A percentile compares a stretch with the other conserved stretches of the same genome.
These are phyloP conservation scores for Lipotes vexillifer DNA, from an alignment of 2,113 vertebrate species.

Conservation along the genomic window DNA sequence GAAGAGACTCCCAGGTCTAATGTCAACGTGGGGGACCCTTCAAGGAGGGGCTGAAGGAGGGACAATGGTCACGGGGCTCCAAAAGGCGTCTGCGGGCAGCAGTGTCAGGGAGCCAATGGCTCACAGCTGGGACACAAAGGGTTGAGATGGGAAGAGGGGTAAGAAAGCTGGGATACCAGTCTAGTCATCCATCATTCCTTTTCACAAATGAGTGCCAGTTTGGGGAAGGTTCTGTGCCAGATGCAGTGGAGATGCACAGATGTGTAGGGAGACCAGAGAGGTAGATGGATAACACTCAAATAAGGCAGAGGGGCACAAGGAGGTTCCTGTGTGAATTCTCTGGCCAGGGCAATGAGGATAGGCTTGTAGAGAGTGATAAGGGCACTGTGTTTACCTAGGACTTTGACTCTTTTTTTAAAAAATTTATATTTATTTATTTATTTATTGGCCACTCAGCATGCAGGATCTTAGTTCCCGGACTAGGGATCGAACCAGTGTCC, in stretches of 20 bases:
- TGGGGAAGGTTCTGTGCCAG: not conserved
- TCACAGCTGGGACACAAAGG: not conserved
- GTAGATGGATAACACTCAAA: not conserved
- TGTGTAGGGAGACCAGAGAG: not conserved
- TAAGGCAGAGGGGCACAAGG: not conserved
- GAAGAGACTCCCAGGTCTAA: not conserved
- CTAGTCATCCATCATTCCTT: not conserved
- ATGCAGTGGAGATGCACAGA: not conserved
- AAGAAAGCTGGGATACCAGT: not conserved
- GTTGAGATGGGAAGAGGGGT: not conserved
- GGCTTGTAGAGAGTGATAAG: not conserved
- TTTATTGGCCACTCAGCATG: no score
- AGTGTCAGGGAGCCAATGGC: not conserved
- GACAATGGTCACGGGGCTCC: not conserved
- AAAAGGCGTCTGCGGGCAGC: not conserved
- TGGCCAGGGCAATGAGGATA: not conserved
- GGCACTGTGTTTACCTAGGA: not conserved
- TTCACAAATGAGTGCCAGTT: not conserved
- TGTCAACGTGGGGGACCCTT: not conserved
- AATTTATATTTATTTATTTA: no score
- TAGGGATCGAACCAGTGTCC: no score
- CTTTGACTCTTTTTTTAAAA: not conserved
- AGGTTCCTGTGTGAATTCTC: not conserved
- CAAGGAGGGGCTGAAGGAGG: not conserved
- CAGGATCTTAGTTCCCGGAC: no score